Evolutionary conservation across 2,888 invertebrate species (phyloP).

Genomic region (Dryocosmus kuriphilus): DNA sequence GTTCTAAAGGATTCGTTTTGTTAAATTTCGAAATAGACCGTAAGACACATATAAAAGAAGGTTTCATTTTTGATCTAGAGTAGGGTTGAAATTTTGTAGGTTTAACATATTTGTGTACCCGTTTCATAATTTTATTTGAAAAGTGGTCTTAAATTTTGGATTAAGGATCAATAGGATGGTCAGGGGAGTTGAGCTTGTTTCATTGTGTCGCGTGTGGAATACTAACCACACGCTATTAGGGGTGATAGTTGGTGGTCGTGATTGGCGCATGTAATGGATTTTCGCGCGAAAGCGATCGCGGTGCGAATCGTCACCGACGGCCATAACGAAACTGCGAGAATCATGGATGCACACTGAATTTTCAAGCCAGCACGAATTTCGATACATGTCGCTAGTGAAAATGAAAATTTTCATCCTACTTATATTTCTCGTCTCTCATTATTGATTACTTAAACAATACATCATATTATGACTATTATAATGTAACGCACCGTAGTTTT

Average conservation of each 20-base stretch:
- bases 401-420: neutral
- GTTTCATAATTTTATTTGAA: neutral
- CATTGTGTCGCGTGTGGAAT: conserved; percentile 58
- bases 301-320: conserved; percentile 53
- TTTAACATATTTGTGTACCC: no score
- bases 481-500: no score
- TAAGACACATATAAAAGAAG: no score
- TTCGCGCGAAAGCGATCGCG: conserved; percentile 56
- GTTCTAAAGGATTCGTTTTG: no score
- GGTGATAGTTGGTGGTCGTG: conserved; percentile 54
- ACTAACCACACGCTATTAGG: conserved; percentile 56
- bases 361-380: conserved; percentile 9
- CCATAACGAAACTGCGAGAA: conserved; percentile 47
- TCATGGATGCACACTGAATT: conserved; percentile 21
- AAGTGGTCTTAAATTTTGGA: neutral
- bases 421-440: neutral
- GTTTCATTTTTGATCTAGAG: no score
- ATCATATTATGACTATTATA: neutral
- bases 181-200: conserved; percentile 56
- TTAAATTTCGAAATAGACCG: no score
- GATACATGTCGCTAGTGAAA: neutral
- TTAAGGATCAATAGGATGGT: conserved; percentile 52
- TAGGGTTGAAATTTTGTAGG: no score
- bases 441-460: neutral
- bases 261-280: conserved; percentile 59